Evolutionary conservation across 2,797 vertebrate genomes (phyloP).

Genomic region (Prunella strophiata): DNA sequence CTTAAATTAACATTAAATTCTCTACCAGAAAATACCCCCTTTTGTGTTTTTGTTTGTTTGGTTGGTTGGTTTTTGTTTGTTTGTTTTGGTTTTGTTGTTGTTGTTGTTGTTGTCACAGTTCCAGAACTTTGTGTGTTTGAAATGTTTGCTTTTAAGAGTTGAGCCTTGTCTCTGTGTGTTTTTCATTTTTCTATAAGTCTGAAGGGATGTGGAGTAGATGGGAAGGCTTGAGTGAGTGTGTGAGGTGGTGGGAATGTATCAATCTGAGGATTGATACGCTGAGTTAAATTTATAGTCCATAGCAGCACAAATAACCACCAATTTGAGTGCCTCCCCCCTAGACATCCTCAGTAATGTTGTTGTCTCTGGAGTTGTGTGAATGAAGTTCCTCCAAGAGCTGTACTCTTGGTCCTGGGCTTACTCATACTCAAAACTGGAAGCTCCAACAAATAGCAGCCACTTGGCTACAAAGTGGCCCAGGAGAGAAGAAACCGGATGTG

Average conservation of each 20-base stretch:
- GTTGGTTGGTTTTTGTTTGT: no score
- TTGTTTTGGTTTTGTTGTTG: no score
- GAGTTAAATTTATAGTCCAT: background rate
- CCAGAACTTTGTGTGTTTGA: background rate
- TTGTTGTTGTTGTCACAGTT: background rate
- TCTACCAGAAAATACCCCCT: background rate
- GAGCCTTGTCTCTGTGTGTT: background rate
- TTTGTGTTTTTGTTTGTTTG: background rate
- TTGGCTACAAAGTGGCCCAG: background rate
- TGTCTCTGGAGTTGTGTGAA: background rate
- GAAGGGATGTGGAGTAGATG: background rate
- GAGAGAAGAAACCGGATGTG: fast-evolving
- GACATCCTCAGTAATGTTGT: background rate
- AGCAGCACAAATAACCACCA: background rate
- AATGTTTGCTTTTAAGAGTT: background rate
- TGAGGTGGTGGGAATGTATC: background rate
- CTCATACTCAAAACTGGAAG: fast-evolving
- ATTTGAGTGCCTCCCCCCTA: background rate
- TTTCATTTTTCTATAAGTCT: fast-evolving
- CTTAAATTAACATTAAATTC: background rate
- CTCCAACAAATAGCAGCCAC: background rate
- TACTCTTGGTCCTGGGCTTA: background rate
- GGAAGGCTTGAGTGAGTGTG: background rate
- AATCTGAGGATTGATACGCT: background rate
- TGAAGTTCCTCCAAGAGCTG: background rate